phyloP scores from a whole-genome alignment of 2,888 invertebrate genomes.

The Cenopis cana region DNA sequence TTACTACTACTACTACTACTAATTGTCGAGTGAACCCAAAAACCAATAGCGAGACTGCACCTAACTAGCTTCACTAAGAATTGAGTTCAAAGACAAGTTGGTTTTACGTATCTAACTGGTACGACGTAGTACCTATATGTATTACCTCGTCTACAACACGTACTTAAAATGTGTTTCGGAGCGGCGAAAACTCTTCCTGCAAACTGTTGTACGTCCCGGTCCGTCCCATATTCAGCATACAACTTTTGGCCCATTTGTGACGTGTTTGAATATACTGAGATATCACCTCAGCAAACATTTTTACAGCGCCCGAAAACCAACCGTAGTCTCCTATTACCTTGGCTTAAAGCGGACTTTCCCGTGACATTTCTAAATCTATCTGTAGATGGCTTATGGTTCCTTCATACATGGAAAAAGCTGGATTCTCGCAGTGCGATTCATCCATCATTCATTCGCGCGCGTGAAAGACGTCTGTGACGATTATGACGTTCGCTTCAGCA shows the following conservation, averaged over 20 bases:
- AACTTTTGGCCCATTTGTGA: slow-evolving; percentile 77
- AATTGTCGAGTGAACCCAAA: background rate
- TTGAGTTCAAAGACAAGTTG: background rate
- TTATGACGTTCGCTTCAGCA: slow-evolving; percentile 70
- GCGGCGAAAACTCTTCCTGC: slow-evolving; percentile 29
- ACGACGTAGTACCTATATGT: background rate
- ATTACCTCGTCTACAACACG: background rate
- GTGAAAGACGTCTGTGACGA: slow-evolving; percentile 79
- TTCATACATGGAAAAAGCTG: slow-evolving; percentile 71
- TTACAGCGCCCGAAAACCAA: slow-evolving; percentile 1
- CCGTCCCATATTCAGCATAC: slow-evolving; percentile 67
- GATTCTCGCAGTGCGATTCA: slow-evolving; percentile 71
- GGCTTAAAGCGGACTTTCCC: slow-evolving; percentile 53
- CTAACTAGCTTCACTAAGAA: background rate
- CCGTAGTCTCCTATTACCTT: background rate
- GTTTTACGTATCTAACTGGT: background rate
- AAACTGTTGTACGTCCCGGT: slow-evolving; percentile 53
- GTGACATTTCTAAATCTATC: slow-evolving; percentile 36
- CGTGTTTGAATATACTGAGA: slow-evolving; percentile 69
- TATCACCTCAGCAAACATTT: slow-evolving; percentile 57
- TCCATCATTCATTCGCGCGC: slow-evolving; percentile 79
- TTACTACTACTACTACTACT: too few relatives aligned
- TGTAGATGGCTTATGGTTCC: slow-evolving; percentile 52
- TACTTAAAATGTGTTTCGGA: slow-evolving; percentile 21
- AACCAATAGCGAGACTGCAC: background rate